phyloP scores from a whole-genome alignment of 2,113 vertebrate genomes.

The Sylvietta virens region DNA sequence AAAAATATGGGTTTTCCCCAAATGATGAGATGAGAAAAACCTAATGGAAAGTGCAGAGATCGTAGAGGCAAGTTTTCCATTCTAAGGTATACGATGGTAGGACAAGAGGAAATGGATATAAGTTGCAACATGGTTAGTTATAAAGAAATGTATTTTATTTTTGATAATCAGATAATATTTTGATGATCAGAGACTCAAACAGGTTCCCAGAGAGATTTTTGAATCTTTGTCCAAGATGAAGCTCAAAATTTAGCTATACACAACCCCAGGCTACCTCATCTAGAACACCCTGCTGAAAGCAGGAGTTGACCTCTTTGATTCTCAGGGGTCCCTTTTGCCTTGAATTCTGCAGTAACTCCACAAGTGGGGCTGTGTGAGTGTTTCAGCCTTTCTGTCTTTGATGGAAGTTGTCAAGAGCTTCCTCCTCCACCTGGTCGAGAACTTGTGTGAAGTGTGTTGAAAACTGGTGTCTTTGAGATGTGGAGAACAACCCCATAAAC shows the following conservation, averaged over 20 bases:
- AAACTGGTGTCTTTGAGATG: not conserved
- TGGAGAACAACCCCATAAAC: not conserved
- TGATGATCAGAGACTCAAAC: not conserved
- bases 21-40: not conserved
- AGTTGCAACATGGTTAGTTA: not conserved
- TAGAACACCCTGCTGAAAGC: not conserved
- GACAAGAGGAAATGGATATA: not conserved
- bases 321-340: not conserved
- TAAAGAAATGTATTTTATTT: not conserved
- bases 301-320: not conserved
- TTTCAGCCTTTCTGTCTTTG: not conserved
- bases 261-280: not conserved
- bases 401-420: not conserved
- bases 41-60: not conserved
- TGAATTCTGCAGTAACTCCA: not conserved
- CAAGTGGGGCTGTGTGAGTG: rapidly evolving
- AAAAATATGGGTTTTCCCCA: not conserved
- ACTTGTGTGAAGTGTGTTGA: not conserved
- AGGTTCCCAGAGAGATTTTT: not conserved
- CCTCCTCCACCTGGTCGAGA: not conserved
- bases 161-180: no score
- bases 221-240: not conserved
- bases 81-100: not conserved
- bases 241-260: not conserved
- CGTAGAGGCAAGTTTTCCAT: not conserved